phyloP scores from a whole-genome alignment of 1,140 invertebrate genomes.

The Formica selysi region DNA sequence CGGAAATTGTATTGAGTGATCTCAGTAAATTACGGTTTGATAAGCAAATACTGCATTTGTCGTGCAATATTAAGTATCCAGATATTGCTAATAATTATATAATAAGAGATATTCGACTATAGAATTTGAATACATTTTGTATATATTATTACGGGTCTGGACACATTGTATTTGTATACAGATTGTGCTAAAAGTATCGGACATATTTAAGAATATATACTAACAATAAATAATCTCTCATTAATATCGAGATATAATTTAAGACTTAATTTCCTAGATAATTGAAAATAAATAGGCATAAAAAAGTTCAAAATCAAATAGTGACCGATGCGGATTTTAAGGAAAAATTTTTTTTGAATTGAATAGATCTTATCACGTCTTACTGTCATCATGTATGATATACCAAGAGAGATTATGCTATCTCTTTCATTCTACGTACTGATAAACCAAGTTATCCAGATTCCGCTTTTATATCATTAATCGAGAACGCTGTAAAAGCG shows the following conservation, averaged over 20 bases:
- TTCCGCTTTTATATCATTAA: constrained; percentile 19
- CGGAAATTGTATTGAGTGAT: constrained; percentile 34
- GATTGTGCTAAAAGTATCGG: neutral
- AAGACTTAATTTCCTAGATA: too few species aligned
- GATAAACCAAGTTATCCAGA: constrained; percentile 21
- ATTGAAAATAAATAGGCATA: too few species aligned
- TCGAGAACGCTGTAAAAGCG: constrained; percentile 39
- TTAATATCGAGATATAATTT: too few species aligned
- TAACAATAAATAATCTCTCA: neutral
- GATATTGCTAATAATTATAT: neutral
- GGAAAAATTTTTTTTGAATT: neutral
- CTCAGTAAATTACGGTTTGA: neutral
- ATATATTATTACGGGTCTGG: neutral
- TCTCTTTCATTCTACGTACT: too few species aligned
- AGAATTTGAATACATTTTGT: neutral
- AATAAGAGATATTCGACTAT: neutral
- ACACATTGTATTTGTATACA: neutral
- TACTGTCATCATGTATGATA: too few species aligned
- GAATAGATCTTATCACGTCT: neutral
- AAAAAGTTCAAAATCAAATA: too few species aligned
- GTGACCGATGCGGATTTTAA: too few species aligned
- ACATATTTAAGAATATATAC: neutral
- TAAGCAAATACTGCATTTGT: neutral
- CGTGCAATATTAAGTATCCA: constrained; percentile 1
- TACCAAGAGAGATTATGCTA: too few species aligned